Base-by-base conservation (phyloP, 2,888 invertebrate genomes). In the Drosophila merina region DNA sequence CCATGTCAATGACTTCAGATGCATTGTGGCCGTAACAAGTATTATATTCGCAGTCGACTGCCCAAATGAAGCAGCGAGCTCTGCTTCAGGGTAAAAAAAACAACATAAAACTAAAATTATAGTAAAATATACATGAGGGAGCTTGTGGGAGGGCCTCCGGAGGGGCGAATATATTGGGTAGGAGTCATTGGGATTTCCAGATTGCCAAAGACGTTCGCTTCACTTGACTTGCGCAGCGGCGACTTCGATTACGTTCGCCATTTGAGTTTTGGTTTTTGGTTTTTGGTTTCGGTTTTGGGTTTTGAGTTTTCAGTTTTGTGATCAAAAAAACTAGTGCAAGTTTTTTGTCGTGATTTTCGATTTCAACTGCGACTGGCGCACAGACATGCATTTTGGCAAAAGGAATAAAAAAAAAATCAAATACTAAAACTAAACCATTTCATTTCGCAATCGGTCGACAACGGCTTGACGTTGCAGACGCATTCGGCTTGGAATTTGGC, bases 251-350 rank as follows among this genome's bases (percentile, higher is more conserved):
- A 64, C 67, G 54, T 55, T 64, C 44, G 71, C 62, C 36, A 63
- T 69, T 73, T 67, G 64, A 58, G 74, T 60, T 75, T 42, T 42
- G 40, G 62, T 64, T 78, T 81, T 54, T 20, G 57, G 57, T 78
- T 67, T 78, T 52, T 51, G 55, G 57, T 57, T 78, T 57, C 40
- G 59, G 57, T 62, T 77, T 72, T 69, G 26, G 44, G 57, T 60
- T 58, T 62, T 40, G 45, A 50, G 57, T 60, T 58, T 62, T 40
- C 3, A 50, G 57, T 60, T 58, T 62, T 40, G 45, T 58, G 68
- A 30, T 63, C 57, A 42, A 71, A 58, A 36, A 86, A 81, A 81
- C 80, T 81, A 83, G 80, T 81, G 80, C 80, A 81, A 72, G 79
- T 75, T 73, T 63, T 62, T 63, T 48, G 60, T 42, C 60, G 60